Evolutionary conservation across 2,888 invertebrate species (phyloP).

Genomic region (Pilophorus perplexus): DNA sequence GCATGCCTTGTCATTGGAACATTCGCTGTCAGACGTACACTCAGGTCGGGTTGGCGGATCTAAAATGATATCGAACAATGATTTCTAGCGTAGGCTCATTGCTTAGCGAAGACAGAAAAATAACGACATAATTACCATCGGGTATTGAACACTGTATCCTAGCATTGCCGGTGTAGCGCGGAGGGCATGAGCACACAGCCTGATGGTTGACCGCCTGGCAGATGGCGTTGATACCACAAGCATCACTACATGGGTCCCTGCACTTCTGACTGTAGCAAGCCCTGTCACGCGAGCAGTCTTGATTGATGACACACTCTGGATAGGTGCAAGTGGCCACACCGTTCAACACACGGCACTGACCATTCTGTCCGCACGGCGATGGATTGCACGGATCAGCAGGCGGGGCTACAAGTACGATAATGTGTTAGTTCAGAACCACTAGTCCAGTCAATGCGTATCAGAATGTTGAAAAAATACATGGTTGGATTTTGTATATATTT

Average conservation of each 20-base stretch:
- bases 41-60: constrained; percentile 62
- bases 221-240: constrained; percentile 80
- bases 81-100: too few species aligned
- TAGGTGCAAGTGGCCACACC: constrained; percentile 71
- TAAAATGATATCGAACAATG: too few species aligned
- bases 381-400: constrained; percentile 74
- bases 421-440: too few species aligned
- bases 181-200: constrained; percentile 78
- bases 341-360: constrained; percentile 72
- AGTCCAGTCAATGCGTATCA: too few species aligned
- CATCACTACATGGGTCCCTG: constrained; percentile 75
- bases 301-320: constrained; percentile 83
- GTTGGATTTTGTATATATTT: too few species aligned
- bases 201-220: constrained; percentile 77
- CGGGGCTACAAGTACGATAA: constrained; percentile 17
- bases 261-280: constrained; percentile 82
- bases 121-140: too few species aligned
- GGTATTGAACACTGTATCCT: constrained; percentile 74
- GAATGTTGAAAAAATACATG: too few species aligned
- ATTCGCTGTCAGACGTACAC: constrained; percentile 73
- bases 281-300: constrained; percentile 79
- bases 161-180: constrained; percentile 73
- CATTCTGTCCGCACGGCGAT: constrained; percentile 79
- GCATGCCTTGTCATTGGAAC: constrained; percentile 79
- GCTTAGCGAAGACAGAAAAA: too few species aligned